These are phyloP conservation scores for Limnothrissa miodon DNA, from an alignment of 2,113 vertebrate species.

Conservation along the genomic window DNA sequence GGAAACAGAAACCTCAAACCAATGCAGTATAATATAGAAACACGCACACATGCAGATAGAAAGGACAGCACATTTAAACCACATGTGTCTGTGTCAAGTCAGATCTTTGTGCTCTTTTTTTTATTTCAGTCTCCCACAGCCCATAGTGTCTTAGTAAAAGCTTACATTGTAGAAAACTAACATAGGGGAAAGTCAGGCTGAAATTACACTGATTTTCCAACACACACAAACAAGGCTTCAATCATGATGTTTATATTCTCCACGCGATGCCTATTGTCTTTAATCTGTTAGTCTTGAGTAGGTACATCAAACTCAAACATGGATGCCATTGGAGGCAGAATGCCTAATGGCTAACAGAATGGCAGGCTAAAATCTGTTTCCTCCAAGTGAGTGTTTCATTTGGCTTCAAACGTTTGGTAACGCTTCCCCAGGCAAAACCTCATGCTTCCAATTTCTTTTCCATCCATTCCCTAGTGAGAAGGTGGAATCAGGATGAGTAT, in stretches of 20 bases:
- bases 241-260: neutral
- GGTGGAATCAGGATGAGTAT: neutral
- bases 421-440: neutral
- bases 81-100: neutral
- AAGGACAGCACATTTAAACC: slow-evolving; percentile 5
- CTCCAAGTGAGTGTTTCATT: neutral
- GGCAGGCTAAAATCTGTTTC: neutral
- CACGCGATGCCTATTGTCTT: neutral
- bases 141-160: neutral
- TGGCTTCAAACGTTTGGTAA: neutral
- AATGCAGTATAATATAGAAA: neutral
- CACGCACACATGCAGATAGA: neutral
- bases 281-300: neutral
- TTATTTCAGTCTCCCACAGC: neutral
- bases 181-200: neutral
- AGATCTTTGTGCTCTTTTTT: neutral
- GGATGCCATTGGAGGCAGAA: neutral
- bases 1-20: neutral
- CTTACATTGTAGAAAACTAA: neutral
- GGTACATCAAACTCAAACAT: neutral
- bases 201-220: neutral
- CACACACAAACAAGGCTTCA: slow-evolving; percentile 15
- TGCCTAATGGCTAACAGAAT: neutral
- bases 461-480: neutral
- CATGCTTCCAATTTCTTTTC: neutral